These are phyloP conservation scores for Aplocera efformata DNA, from an alignment of 2,888 invertebrate genomes.

Conservation along the genomic window DNA sequence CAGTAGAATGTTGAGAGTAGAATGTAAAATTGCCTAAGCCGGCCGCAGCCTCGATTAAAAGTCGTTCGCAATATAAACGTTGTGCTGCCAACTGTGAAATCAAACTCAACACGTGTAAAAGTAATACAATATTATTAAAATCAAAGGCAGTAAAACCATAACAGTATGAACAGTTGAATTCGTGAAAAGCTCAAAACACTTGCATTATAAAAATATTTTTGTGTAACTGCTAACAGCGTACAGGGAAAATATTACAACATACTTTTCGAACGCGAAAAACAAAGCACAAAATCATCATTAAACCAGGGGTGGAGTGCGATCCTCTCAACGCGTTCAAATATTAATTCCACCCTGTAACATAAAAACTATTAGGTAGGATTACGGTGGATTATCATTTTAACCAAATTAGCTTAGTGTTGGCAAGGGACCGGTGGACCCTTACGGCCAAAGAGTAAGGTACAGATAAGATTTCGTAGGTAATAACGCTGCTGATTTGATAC, in stretches of 20 bases:
- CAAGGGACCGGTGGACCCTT: conserved; percentile 47
- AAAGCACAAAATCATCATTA: conserved; percentile 35
- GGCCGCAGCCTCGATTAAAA: too few relatives aligned
- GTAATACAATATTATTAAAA: too few relatives aligned
- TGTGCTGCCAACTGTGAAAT: too few relatives aligned
- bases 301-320: conserved; percentile 30
- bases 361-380: conserved; percentile 77
- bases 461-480: conserved; percentile 7
- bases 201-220: conserved; percentile 24
- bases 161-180: too few relatives aligned
- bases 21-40: too few relatives aligned
- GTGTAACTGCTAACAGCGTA: too few relatives aligned
- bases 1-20: too few relatives aligned
- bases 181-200: conserved; percentile 5
- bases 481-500: too few relatives aligned
- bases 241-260: too few relatives aligned
- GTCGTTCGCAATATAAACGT: too few relatives aligned
- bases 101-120: too few relatives aligned
- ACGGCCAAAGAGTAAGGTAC: conserved; percentile 48
- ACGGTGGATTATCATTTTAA: conserved; percentile 78
- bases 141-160: too few relatives aligned
- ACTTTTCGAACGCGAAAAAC: conserved; percentile 22
- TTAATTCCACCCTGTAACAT: conserved; percentile 71
- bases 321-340: conserved; percentile 57
- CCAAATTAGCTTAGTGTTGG: conserved; percentile 75